Percentiles rank a stretch among this genome's conserved stretches.
These are phyloP conservation scores for Ellobius talpinus DNA, from an alignment of 2,113 vertebrate genomes.

Conservation along the genomic window DNA sequence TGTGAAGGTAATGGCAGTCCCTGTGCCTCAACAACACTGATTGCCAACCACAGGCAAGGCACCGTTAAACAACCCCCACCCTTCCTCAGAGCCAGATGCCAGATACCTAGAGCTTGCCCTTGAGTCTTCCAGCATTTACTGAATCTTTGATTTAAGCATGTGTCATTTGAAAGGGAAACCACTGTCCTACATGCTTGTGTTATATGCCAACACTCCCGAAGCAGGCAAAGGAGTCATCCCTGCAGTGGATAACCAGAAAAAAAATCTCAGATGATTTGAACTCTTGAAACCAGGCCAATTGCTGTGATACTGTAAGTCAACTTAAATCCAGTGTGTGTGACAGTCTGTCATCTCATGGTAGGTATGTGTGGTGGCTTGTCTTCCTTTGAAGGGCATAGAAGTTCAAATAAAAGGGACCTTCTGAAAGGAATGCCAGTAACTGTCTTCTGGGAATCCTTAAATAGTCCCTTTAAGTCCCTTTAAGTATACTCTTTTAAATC, in stretches of 20 bases:
- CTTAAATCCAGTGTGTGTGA: not conserved
- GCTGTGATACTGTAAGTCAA: not conserved
- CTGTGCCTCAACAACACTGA: not conserved
- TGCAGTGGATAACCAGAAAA: not conserved
- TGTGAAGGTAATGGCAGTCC: not conserved
- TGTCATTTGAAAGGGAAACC: not conserved
- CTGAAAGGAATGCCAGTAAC: not conserved
- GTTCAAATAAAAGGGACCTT: not conserved
- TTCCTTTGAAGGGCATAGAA: not conserved
- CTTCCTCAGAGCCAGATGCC: not conserved
- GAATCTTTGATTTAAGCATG: not conserved
- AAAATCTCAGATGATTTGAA: not conserved
- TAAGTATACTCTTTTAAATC: constrained; percentile 48
- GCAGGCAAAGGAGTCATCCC: not conserved
- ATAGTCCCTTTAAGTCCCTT: constrained; percentile 25
- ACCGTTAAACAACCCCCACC: not conserved
- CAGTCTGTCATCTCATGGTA: not conserved
- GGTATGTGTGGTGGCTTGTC: fast-evolving
- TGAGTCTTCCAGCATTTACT: not conserved
- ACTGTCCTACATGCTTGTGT: not conserved
- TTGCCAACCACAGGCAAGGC: not conserved
- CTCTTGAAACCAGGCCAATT: not conserved
- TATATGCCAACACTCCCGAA: not conserved
- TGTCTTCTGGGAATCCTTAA: not conserved
- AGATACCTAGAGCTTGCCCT: not conserved